Percentiles rank a stretch among this genome's conserved stretches.
Evolutionary conservation across 1,140 invertebrate genomes (phyloP).

Genomic region (Lasioglossum baleicum): DNA sequence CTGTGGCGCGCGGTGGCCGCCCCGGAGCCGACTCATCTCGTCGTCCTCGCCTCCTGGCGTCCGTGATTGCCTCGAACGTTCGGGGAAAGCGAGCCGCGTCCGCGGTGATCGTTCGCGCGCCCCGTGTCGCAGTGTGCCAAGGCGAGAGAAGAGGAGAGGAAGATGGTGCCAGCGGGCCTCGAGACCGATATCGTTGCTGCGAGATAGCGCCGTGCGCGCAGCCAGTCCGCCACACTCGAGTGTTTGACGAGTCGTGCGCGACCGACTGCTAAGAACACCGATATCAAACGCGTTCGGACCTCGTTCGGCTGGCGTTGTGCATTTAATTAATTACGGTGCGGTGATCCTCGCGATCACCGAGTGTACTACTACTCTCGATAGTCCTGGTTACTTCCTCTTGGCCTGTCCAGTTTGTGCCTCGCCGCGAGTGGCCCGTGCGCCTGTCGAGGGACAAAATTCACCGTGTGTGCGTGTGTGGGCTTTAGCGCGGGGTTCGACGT

Average conservation of each 20-base stretch:
- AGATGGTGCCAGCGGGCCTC: slow-evolving; percentile 73
- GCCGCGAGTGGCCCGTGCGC: slow-evolving; percentile 41
- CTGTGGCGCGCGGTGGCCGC: slow-evolving; percentile 66
- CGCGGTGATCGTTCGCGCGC: slow-evolving; percentile 70
- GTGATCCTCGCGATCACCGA: slow-evolving; percentile 19
- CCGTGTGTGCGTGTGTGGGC: slow-evolving; percentile 49
- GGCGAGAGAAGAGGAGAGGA: slow-evolving; percentile 64
- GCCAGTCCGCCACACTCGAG: slow-evolving; percentile 66
- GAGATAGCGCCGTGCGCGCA: slow-evolving; percentile 75
- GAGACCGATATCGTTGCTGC: slow-evolving; percentile 59
- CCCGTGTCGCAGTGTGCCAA: slow-evolving; percentile 62
- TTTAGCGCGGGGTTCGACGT: slow-evolving; percentile 56
- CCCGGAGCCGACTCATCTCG: slow-evolving; percentile 60
- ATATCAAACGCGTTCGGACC: slow-evolving; percentile 19
- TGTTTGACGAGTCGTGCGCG: slow-evolving; percentile 64
- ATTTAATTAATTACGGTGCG: slow-evolving; percentile 50
- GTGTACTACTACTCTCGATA: slow-evolving; percentile 3
- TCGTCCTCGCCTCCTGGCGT: slow-evolving; percentile 62
- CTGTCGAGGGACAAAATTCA: slow-evolving; percentile 40
- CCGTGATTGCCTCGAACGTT: slow-evolving; percentile 61
- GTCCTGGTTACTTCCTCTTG: slow-evolving; percentile 27
- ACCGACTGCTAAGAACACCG: slow-evolving; percentile 27
- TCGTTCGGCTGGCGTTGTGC: slow-evolving; percentile 37
- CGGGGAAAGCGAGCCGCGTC: slow-evolving; percentile 62
- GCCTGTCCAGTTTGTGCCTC: slow-evolving; percentile 27